These are phyloP conservation scores for Helleia helle DNA, from an alignment of 2,888 invertebrate species.

Conservation along the genomic window DNA sequence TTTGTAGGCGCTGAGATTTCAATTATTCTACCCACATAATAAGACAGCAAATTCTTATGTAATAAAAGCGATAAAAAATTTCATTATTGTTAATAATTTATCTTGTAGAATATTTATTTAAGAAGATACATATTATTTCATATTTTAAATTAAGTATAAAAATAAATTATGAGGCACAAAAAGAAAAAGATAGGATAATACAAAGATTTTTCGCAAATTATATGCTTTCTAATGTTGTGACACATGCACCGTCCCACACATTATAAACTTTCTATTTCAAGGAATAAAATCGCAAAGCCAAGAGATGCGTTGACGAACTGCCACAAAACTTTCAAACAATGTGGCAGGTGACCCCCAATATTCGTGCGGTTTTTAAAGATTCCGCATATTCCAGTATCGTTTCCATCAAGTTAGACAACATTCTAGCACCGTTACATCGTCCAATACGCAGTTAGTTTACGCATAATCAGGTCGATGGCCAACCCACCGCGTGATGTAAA, in stretches of 20 bases:
- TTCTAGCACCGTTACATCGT: slow-evolving; percentile 51
- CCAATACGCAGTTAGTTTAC: slow-evolving; percentile 50
- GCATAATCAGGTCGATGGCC: slow-evolving; percentile 37
- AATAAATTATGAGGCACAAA: no score
- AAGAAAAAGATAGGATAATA: no score
- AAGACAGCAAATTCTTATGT: no score
- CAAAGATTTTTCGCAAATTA: no score
- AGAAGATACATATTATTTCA: no score
- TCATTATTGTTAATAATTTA: no score
- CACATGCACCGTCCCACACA: neutral
- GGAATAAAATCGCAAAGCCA: neutral
- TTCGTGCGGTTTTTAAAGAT: slow-evolving; percentile 14
- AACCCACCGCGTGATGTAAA: slow-evolving; percentile 36
- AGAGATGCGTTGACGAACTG: neutral
- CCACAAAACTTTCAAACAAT: neutral
- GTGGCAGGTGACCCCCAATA: neutral
- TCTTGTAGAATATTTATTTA: no score
- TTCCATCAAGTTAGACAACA: slow-evolving; percentile 27
- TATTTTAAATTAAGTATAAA: no score
- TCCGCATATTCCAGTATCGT: slow-evolving; percentile 19
- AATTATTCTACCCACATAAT: no score
- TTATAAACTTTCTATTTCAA: neutral
- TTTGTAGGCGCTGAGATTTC: no score
- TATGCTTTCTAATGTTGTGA: slow-evolving; percentile 4
- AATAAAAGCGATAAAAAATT: no score